These are phyloP conservation scores for Galagoides demidoff DNA, from an alignment of 2,797 vertebrate species.

Conservation along the genomic window DNA sequence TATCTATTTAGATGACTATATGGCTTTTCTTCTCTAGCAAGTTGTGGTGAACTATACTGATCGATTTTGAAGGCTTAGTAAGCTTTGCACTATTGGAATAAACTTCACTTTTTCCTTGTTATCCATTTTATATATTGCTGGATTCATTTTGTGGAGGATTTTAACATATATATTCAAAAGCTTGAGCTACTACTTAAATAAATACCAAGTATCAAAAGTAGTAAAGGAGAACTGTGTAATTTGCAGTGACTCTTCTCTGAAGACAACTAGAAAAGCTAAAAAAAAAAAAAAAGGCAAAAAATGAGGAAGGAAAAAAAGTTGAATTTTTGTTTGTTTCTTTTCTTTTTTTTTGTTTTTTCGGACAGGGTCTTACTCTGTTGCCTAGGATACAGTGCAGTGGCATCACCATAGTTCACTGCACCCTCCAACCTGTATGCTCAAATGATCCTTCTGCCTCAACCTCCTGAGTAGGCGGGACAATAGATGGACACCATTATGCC, in stretches of 20 bases:
- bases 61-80: background rate
- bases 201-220: conserved; percentile 32
- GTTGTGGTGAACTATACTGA: background rate
- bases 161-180: background rate
- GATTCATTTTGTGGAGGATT: background rate
- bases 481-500: background rate
- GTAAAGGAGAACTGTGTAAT: background rate
- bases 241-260: background rate
- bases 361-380: background rate
- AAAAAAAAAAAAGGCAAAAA: background rate
- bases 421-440: background rate
- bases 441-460: background rate
- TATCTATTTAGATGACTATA: background rate
- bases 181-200: conserved; percentile 33
- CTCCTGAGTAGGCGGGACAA: background rate
- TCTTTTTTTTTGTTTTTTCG: background rate
- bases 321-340: no score
- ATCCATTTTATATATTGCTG: background rate
- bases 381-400: background rate
- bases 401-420: background rate
- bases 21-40: background rate
- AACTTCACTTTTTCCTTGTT: background rate
- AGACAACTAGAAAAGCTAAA: background rate
- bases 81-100: background rate
- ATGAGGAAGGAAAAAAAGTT: background rate